Base-by-base conservation (phyloP, 2,113 vertebrate species). In the Harpagus bidentatus region DNA sequence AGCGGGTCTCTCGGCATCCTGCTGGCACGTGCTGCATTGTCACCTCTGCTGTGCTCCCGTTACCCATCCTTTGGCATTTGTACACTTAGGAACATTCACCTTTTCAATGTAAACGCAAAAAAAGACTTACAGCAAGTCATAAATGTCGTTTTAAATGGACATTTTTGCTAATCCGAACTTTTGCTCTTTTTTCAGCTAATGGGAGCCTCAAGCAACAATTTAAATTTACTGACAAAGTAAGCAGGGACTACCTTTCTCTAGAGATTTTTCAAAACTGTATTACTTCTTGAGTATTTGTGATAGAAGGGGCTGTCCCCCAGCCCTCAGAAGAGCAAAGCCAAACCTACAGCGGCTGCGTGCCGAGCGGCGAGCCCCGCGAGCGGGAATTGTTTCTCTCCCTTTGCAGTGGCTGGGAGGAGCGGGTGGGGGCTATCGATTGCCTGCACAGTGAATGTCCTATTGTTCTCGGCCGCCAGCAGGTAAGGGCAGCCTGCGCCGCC, bases 381-480 rank as follows among this genome's bases (percentile, higher is more conserved):
- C 40, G 53, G 70, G 94, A 94, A 91, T 82, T 43, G 89, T 74
- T 88, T 87, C 82, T 86, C 53, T 91, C 47, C 79, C 80, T 85
- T 90, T 1, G 36, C 95, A 86, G 95, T 78, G 95, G 93, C 71
- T 9, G n/a, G 58, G 28, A 31, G 74, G 20, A 62, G 58, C 28
- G 10, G 56, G 20, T 29, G 19, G 58, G 34, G 28, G 74, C 4
- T 95, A 96, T 95, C 96, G 95, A 97, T 96, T 78, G 89, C 71
- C 93, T 70, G 90, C 91, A 19, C 81, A 31, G 93, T 42, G 55
- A 91, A 84, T 42, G 84, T 74, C 80, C 95, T 70, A 14, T 93
- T 67, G 89, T 93, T 92, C 82, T 69, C 59, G 22, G 34, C 40
- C 4, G 11, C 38, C 13, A 19, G 31, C 63, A 40, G 36, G 38